Base-by-base conservation (phyloP, 2,113 vertebrate genomes). In the Catharus fuscescens region DNA sequence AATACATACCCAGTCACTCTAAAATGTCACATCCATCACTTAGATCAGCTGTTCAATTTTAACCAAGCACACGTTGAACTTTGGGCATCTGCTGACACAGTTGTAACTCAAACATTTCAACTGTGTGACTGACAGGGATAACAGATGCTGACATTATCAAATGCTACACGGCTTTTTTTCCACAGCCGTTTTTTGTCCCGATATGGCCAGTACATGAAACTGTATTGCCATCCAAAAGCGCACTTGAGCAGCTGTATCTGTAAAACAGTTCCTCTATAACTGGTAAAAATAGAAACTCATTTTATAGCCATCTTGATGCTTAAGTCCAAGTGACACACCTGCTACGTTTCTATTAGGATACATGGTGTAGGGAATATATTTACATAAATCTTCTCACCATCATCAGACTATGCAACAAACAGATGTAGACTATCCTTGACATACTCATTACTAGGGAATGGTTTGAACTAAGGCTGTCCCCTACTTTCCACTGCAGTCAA, bases 131-230 rank as follows among this genome's bases (percentile, higher is more conserved):
- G 99, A 99, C 99, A 99, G 97, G 98, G 98, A 97, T 98, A 99
- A 98, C 99, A 99, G 98, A 99, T 99, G 99, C 98, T 99, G 99
- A 99, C 99, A 99, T 99, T 99, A 99, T 99, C 99, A 99, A 99
- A 99, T 98, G 98, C 97, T 98, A 98, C 92, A 94, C 96, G 84
- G 96, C 97, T 98, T 98, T 98, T 89, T 98, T 98, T 97, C 97
- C 97, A 97, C 72, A 54, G 97, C 92, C 93, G 91, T 97, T 99
- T 98, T 98, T 98, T 99, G 99, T 98, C 99, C 99, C 97, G 98
- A 99, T 99, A 99, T 99, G 99, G 99, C 98, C 97, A 98, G 97
- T 98, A 97, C 97, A 98, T 96, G 98, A 98, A 98, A 98, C 98
- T 98, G 97, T 97, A 97, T 96, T 97, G 98, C 98, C 93, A 96